Base-by-base conservation (phyloP, 2,113 vertebrate species). In the Syngnathus scovelli region DNA sequence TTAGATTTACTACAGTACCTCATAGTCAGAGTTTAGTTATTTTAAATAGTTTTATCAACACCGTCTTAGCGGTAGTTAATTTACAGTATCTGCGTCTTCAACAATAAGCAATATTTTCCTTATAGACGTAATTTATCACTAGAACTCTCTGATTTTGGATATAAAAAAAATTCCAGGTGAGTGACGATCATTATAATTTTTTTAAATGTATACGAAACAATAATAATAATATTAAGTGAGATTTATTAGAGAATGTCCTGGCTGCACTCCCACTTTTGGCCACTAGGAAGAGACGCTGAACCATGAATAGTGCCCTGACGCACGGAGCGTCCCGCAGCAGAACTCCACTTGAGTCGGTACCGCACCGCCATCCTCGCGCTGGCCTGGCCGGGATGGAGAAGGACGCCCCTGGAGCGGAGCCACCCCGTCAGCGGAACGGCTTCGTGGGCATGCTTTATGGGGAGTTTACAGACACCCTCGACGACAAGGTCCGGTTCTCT, bases 381-480 rank as follows among this genome's bases (percentile, higher is more conserved):
- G 85, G 77, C 77, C 78, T 68, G 66, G 61, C 65, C 79, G 77
- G 81, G 82, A 91, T 90, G 89, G 90, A 89, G 78, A 86, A 67
- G 74, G 85, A 70, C 73, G 75, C 78, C 67, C 75, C 75, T 41
- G 87, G 58, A 61, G 69, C 78, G 75, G 85, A 87, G 48, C 75
- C 83, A 38, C 86, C 83, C 84, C 72, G 74, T 59, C 78, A 76
- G 65, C 69, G 73, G 66, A 89, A 85, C 74, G 85, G 83, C 66
- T 33, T 76, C 21, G 77, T 60, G 80, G 76, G 80, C 62, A 71
- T 71, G 70, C 78, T 90, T 75, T 89, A 88, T 79, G 90, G 90
- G 43, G 88, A 91, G 83, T 92, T 92, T 64, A 83, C 78, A 64
- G 90, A 91, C 78, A 38, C 79, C n/a, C 84, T 83, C 60, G 81